Percentiles rank a stretch among this genome's conserved stretches.
Conservation (phyloP, 23 tunicate species). For the Trididemnum nubilum region DNA sequence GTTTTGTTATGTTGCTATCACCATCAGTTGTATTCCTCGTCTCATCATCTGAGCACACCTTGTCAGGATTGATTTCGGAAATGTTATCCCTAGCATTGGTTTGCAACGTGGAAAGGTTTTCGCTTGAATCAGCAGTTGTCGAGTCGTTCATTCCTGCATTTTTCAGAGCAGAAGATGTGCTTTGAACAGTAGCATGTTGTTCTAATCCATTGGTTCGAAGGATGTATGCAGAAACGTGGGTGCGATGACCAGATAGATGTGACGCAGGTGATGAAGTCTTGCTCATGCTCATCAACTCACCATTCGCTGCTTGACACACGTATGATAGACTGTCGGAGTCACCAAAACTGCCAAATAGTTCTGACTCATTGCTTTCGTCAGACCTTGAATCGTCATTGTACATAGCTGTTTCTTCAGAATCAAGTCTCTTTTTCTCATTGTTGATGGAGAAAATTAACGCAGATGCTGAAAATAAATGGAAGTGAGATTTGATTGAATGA, state of each 20-base stretch:
- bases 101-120: neutral
- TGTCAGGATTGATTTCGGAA: neutral
- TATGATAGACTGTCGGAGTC: neutral
- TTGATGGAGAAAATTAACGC: too few relatives aligned
- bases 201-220: neutral
- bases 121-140: neutral
- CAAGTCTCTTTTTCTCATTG: too few relatives aligned
- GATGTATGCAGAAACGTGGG: neutral
- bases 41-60: neutral
- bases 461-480: too few relatives aligned
- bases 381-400: too few relatives aligned
- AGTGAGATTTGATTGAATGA: too few relatives aligned
- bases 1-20: neutral
- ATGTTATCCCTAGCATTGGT: neutral
- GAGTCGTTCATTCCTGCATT: neutral
- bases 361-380: too few relatives aligned
- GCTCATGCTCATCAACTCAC: neutral
- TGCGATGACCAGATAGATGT: neutral
- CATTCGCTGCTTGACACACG: neutral
- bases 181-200: neutral
- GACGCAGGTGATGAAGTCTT: neutral
- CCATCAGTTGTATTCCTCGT: too few relatives aligned
- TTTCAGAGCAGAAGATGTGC: neutral
- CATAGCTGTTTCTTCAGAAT: too few relatives aligned
- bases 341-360: neutral